Evolutionary conservation across 2,113 vertebrate genomes (phyloP).

Genomic region (Psittacula cyanocephala): DNA sequence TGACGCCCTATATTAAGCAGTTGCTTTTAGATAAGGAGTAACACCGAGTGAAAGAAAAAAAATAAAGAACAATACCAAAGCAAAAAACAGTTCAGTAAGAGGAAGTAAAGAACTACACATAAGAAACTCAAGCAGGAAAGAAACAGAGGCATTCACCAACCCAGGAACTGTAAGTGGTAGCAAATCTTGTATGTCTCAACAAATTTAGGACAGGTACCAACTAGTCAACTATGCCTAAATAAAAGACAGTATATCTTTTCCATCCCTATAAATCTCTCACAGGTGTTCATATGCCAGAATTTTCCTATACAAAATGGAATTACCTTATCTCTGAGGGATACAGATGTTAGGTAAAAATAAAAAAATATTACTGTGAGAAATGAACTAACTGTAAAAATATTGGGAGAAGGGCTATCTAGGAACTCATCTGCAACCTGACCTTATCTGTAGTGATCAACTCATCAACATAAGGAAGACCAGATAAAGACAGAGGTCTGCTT

Average conservation of each 20-base stretch:
- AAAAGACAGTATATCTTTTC: background rate
- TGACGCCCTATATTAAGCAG: background rate
- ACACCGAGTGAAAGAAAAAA: background rate
- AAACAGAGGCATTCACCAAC: background rate
- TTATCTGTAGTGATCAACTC: background rate
- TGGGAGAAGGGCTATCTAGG: background rate
- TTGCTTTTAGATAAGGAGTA: background rate
- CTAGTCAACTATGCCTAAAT: background rate
- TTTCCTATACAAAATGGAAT: background rate
- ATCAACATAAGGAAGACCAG: background rate
- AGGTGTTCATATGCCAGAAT: background rate
- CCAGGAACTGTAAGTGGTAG: background rate
- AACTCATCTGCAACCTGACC: background rate
- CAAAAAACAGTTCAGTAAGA: background rate
- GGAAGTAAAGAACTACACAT: background rate
- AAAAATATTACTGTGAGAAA: background rate
- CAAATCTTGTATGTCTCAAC: background rate
- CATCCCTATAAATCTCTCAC: background rate
- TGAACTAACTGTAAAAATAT: background rate
- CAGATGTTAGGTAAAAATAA: background rate
- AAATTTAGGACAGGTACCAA: background rate
- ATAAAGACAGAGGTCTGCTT: background rate
- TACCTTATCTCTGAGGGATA: background rate
- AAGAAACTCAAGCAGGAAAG: background rate
- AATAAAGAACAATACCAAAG: background rate